Percentiles rank a stretch among this genome's conserved stretches.
phyloP scores from a whole-genome alignment of 2,113 vertebrate species.

The Sinocyclocheilus rhinocerous region DNA sequence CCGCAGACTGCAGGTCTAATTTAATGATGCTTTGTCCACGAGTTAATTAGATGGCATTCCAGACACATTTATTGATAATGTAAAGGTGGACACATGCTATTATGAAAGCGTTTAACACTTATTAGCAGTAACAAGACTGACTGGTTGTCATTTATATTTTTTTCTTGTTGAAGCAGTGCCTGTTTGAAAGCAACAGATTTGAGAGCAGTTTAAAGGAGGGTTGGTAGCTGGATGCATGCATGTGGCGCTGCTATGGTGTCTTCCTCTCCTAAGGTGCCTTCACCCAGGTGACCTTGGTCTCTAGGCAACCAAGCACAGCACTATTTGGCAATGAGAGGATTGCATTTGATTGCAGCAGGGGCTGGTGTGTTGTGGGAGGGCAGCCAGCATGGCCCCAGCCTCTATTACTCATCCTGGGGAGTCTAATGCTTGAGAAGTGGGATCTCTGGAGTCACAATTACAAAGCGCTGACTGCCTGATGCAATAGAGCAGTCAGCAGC shows the following conservation, averaged over 20 bases:
- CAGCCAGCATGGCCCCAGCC: constrained; percentile 46
- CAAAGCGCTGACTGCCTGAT: constrained; percentile 67
- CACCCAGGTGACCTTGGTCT: constrained; percentile 68
- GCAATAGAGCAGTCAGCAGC: constrained; percentile 71
- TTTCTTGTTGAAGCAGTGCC: background rate
- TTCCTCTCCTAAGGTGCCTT: constrained; percentile 57
- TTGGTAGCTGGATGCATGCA: background rate
- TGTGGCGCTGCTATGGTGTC: constrained; percentile 13
- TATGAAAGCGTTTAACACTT: background rate
- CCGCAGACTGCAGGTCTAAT: background rate
- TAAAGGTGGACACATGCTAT: background rate
- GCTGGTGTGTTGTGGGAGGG: constrained; percentile 56
- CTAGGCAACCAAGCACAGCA: constrained; percentile 70
- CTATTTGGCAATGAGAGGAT: constrained; percentile 70
- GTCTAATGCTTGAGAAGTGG: constrained; percentile 49
- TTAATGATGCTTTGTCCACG: constrained; percentile 4
- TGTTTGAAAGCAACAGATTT: background rate
- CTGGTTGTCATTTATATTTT: background rate
- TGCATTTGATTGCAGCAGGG: constrained; percentile 81
- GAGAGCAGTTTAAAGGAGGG: too few species aligned
- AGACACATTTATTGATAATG: background rate
- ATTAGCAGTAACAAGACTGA: background rate
- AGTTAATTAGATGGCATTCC: background rate
- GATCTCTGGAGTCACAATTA: constrained; percentile 79
- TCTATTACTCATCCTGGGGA: constrained; percentile 59